These are phyloP conservation scores for Chloromyia formosa DNA, from an alignment of 2,888 invertebrate genomes.

Conservation along the genomic window DNA sequence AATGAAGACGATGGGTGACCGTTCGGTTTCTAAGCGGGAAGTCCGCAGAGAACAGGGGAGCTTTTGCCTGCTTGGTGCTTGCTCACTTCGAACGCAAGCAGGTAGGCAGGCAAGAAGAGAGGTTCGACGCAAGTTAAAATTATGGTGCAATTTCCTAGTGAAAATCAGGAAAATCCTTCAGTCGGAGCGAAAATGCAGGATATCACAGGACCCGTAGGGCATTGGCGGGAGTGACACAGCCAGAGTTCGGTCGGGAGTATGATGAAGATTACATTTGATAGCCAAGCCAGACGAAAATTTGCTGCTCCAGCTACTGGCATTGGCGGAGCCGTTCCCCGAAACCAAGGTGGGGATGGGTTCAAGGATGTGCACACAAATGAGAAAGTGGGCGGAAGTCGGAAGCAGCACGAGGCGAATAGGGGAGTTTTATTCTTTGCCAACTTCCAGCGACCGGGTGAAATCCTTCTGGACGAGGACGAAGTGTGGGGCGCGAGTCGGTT, in stretches of 20 bases:
- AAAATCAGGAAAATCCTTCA: conserved; percentile 39
- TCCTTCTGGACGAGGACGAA: background rate
- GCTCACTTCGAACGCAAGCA: background rate
- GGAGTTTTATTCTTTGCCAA: background rate
- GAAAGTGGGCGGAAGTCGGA: too few relatives aligned
- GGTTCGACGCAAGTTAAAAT: conserved; percentile 26
- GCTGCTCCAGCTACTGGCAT: conserved; percentile 27
- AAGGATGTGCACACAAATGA: background rate
- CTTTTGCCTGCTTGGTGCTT: background rate
- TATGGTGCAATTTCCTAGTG: conserved; percentile 42
- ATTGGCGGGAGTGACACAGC: background rate
- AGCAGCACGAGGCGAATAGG: too few relatives aligned
- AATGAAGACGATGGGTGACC: conserved; percentile 5
- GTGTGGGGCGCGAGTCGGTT: background rate
- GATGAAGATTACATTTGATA: conserved; percentile 35
- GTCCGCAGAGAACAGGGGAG: background rate
- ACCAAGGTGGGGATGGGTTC: background rate
- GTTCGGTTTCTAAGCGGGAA: background rate
- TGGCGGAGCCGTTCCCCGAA: background rate
- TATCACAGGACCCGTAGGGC: background rate
- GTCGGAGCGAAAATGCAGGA: conserved; percentile 31
- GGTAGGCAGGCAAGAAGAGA: background rate
- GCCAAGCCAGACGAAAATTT: conserved; percentile 38
- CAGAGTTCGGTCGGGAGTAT: background rate
- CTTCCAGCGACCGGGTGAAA: background rate